Percentiles rank a stretch among this genome's conserved stretches.
These are phyloP conservation scores for Gallinago jamesoni DNA, from an alignment of 2,113 vertebrate genomes.

Conservation along the genomic window DNA sequence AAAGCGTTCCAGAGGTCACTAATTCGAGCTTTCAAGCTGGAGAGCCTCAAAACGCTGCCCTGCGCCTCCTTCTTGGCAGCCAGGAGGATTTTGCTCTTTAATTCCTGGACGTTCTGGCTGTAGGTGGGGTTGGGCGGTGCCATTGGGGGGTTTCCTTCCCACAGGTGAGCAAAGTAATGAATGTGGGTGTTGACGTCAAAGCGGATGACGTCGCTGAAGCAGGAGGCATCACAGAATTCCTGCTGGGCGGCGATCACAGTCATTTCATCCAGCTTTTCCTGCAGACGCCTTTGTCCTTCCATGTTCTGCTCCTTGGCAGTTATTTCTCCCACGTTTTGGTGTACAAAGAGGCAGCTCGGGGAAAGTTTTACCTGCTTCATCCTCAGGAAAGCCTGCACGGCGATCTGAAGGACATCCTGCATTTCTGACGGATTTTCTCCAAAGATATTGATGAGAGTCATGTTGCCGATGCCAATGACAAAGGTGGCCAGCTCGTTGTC, in stretches of 20 bases:
- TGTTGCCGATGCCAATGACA: constrained; percentile 71
- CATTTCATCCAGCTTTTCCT: constrained; percentile 71
- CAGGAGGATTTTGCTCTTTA: constrained; percentile 62
- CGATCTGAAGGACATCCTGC: constrained; percentile 70
- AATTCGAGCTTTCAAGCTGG: constrained; percentile 29
- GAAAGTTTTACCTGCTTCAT: constrained; percentile 72
- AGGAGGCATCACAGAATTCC: constrained; percentile 25
- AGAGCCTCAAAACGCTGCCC: constrained; percentile 19
- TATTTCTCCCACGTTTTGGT: constrained; percentile 70
- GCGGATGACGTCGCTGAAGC: constrained; percentile 62
- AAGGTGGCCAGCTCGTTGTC: constrained; percentile 77
- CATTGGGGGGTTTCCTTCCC: constrained; percentile 73
- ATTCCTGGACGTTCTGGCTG: constrained; percentile 61
- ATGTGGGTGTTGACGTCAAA: constrained; percentile 68
- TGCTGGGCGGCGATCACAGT: constrained; percentile 26
- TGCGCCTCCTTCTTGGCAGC: background rate
- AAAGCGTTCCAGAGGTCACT: constrained; percentile 65
- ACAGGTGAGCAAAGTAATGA: constrained; percentile 70
- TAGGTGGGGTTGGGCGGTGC: constrained; percentile 73
- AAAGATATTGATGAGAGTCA: constrained; percentile 74
- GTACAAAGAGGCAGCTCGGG: constrained; percentile 73
- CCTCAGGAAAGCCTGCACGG: constrained; percentile 72
- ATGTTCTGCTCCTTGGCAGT: constrained; percentile 69
- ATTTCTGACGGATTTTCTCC: constrained; percentile 74
- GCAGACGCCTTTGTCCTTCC: constrained; percentile 48